Evolutionary conservation across 2,888 invertebrate genomes (phyloP).

Genomic region (Hydroisotoma schaefferi): DNA sequence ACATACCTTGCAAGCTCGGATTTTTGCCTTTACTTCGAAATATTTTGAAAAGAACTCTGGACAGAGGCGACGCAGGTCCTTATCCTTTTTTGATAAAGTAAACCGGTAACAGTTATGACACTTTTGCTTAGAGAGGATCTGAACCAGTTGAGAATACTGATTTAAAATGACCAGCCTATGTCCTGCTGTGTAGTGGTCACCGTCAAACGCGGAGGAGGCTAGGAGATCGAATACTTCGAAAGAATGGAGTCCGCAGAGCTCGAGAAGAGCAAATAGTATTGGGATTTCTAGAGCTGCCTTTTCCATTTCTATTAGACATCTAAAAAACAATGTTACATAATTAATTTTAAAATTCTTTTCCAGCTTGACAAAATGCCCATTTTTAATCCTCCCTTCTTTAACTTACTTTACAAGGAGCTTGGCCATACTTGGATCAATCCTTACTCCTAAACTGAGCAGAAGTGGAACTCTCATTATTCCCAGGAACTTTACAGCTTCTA

Average conservation of each 20-base stretch:
- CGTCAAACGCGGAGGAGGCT: slow-evolving; percentile 29
- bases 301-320: slow-evolving; percentile 24
- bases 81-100: neutral
- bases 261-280: slow-evolving; percentile 36
- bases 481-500: slow-evolving; percentile 36
- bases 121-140: slow-evolving; percentile 38
- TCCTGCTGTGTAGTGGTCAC: slow-evolving; percentile 35
- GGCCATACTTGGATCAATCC: slow-evolving; percentile 39
- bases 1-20: slow-evolving; percentile 22
- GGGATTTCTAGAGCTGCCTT: slow-evolving; percentile 28
- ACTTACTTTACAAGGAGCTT: slow-evolving; percentile 29
- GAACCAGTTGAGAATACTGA: slow-evolving; percentile 31
- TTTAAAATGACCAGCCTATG: slow-evolving; percentile 31
- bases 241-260: slow-evolving; percentile 32
- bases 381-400: neutral
- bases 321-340: slow-evolving; percentile 5
- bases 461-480: slow-evolving; percentile 39
- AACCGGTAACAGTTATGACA: slow-evolving; percentile 37
- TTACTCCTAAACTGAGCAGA: slow-evolving; percentile 26
- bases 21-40: slow-evolving; percentile 15
- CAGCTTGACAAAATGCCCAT: neutral
- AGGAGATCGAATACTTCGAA: slow-evolving; percentile 36
- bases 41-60: slow-evolving; percentile 34
- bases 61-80: slow-evolving; percentile 19
- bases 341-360: neutral